Evolutionary conservation across 1,140 invertebrate genomes (phyloP), one percentile per base, ranked within the genome.

Genomic region (Harpegnathos saltator): DNA sequence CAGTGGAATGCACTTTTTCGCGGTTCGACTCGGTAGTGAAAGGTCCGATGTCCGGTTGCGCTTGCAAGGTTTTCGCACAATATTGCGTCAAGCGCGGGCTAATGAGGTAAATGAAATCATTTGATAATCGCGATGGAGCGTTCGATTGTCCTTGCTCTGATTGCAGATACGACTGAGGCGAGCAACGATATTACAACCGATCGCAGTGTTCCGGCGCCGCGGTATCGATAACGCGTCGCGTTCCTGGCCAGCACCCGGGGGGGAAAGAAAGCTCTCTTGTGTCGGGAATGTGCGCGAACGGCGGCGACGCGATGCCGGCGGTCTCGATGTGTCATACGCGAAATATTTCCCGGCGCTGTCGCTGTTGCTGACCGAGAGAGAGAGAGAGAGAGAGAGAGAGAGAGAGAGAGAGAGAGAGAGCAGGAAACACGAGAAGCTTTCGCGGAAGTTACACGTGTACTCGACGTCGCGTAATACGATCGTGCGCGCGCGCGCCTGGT

Each of bases 361-460:
- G 54, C 63, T n/a, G n/a, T 29, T 65, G 82, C 73, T 80, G 73
- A 87, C 74, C 66, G 38, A 9, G 85, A n/a, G n/a, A n/a, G n/a
- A n/a, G n/a, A n/a, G n/a, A n/a, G n/a, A n/a, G n/a, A n/a, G n/a
- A n/a, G n/a, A n/a, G n/a, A n/a, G n/a, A n/a, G n/a, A n/a, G n/a
- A n/a, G n/a, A n/a, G n/a, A n/a, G n/a, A n/a, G n/a, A n/a, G n/a
- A n/a, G n/a, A n/a, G n/a, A n/a, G n/a, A n/a, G n/a, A n/a, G n/a
- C n/a, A n/a, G n/a, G n/a, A 87, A 80, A 80, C 22, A 38, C 59
- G 62, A 87, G 81, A 78, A 80, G 81, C 59, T 69, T 87, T 84
- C 74, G 59, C 82, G 86, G 74, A 86, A 87, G 82, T 87, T 84
- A 87, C 82, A 87, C 85, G 85, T 86, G 74, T 87, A 77, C 50